phyloP scores from a whole-genome alignment of 1,140 invertebrate genomes.

The Papilio aristodemus region DNA sequence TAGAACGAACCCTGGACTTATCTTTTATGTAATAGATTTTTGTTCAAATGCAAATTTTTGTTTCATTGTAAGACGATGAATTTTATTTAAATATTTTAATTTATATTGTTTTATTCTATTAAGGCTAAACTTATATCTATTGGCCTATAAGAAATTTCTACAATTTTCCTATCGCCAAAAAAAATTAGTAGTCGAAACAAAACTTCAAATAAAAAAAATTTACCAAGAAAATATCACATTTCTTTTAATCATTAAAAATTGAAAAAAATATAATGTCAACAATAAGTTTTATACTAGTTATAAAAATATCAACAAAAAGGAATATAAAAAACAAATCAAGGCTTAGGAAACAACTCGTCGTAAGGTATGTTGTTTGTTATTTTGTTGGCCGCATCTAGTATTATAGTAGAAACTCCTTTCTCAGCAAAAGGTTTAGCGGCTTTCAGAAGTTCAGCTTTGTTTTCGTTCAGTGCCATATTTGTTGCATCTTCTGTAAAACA shows the following conservation, averaged over 20 bases:
- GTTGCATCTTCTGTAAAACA: slow-evolving; percentile 77
- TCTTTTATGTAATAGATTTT: too few relatives aligned
- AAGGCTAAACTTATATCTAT: too few relatives aligned
- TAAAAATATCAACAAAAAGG: not conserved
- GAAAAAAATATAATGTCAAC: not conserved
- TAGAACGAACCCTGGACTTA: too few relatives aligned
- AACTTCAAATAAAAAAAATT: not conserved
- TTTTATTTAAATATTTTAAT: too few relatives aligned
- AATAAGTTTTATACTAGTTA: not conserved
- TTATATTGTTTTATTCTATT: too few relatives aligned
- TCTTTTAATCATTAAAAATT: not conserved
- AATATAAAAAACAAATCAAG: slow-evolving; percentile 40
- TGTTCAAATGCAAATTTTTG: too few relatives aligned
- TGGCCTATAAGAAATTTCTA: too few relatives aligned
- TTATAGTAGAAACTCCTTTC: slow-evolving; percentile 77
- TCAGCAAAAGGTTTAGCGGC: slow-evolving; percentile 83
- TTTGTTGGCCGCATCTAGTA: slow-evolving; percentile 82
- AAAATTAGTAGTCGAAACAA: too few relatives aligned
- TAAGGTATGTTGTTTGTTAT: slow-evolving; percentile 81
- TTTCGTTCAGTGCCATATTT: slow-evolving; percentile 84
- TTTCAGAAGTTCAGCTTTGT: slow-evolving; percentile 81
- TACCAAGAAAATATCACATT: not conserved
- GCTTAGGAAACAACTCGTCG: slow-evolving; percentile 81
- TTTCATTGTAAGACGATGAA: too few relatives aligned
- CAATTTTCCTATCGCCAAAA: too few relatives aligned